Base-by-base conservation (phyloP, 2,113 vertebrate species). In the Irena cyanogastra region DNA sequence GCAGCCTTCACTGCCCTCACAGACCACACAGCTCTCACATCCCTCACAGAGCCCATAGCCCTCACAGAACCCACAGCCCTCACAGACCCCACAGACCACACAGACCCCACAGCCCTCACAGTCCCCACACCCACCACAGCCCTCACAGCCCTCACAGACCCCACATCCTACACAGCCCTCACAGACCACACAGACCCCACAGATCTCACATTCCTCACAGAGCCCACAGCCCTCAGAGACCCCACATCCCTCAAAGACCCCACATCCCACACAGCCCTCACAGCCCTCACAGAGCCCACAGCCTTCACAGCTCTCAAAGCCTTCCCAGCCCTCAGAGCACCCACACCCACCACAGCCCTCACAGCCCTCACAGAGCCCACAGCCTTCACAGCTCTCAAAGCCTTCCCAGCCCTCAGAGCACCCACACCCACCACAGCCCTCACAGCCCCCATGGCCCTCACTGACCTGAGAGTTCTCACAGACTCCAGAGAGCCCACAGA, bases 261-360 rank as follows among this genome's bases (percentile, higher is more conserved):
- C 22, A 56, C 4, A 28, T n/a, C 6, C 5, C 4, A 1, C 33
- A 30, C 17, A 37, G 6, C 3, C 21, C 16, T 3, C 22, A 57
- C 4, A 28, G 9, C 0, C 10, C 4, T 1, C 11, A 39, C 4
- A 26, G 7, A 0, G 9, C 28, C 1, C 42, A 30, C 15, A 37
- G 2, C 9, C 5, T 5, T 1, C 24, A 74, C 7, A 35, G 19
- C 1, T 7, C 37, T 3, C 22, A 15, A 6, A 23, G 42, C 9
- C 21, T 9, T 11, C 63, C 42, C 19, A 45, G 19, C 13, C n/a
- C 3, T 3, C 39, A 44, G 16, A 64, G 7, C 18, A 16, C 4
- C 22, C 41, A 65, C 6, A 44, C n/a, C n/a, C n/a, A n/a, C n/a
- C n/a, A n/a, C 1, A 23, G 42, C 9, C 21, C 13, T 11, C 63